A percentile compares a stretch with the other conserved stretches of the same genome.
Evolutionary conservation across 2,888 invertebrate genomes (phyloP).

Genomic region (Matsumyia berberina): DNA sequence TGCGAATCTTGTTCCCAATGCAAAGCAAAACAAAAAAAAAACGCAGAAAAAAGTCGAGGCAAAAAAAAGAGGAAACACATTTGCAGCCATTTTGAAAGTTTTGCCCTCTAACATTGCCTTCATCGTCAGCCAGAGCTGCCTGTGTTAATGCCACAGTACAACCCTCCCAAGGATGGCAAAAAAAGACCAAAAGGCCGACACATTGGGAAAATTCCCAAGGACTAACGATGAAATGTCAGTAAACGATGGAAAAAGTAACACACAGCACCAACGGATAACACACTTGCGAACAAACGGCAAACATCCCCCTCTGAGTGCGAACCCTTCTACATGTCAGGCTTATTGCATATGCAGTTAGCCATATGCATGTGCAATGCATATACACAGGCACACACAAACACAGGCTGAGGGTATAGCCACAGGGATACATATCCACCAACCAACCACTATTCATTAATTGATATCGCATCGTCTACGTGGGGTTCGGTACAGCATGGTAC

Average conservation of each 20-base stretch:
- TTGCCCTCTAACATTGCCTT: conserved; percentile 51
- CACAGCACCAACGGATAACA: conserved; percentile 49
- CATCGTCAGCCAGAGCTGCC: conserved; percentile 25
- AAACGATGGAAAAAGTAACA: conserved; percentile 47
- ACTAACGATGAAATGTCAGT: conserved; percentile 76
- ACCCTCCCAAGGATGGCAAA: conserved; percentile 45
- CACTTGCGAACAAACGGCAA: conserved; percentile 49
- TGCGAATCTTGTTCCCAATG: conserved; percentile 66
- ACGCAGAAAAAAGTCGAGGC: conserved; percentile 46
- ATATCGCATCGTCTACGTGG: conserved; percentile 80
- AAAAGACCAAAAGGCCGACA: conserved; percentile 68
- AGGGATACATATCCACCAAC: conserved; percentile 68
- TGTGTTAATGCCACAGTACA: conserved; percentile 12
- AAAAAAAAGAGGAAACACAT: conserved; percentile 44
- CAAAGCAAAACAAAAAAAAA: conserved; percentile 64
- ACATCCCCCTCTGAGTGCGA: conserved; percentile 69
- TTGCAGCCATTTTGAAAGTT: conserved; percentile 75
- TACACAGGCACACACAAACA: conserved; percentile 14
- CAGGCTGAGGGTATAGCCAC: conserved; percentile 16
- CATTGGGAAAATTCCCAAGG: conserved; percentile 75
- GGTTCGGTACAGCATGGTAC: conserved; percentile 65
- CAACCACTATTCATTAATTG: conserved; percentile 81
- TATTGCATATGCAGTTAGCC: conserved; percentile 72
- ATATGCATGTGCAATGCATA: conserved; percentile 71
- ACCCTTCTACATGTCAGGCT: conserved; percentile 59